These are phyloP conservation scores for Muschampia staudingeri DNA, from an alignment of 2,888 invertebrate genomes.

Conservation along the genomic window DNA sequence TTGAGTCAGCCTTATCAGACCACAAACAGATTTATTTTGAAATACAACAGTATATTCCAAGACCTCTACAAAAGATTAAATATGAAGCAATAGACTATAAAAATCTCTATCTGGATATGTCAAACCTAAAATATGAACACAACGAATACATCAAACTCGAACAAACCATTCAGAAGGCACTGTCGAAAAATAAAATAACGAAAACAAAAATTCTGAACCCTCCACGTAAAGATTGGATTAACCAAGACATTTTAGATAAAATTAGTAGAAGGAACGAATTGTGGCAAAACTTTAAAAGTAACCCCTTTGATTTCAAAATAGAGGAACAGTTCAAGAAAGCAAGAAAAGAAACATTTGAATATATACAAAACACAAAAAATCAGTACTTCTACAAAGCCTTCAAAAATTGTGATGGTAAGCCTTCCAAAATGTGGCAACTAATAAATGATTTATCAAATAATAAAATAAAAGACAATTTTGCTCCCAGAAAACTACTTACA, in stretches of 20 bases:
- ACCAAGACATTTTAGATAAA: background rate
- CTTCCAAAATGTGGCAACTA: background rate
- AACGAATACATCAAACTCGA: background rate
- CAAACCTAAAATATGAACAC: background rate
- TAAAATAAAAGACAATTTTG: slow-evolving; percentile 8
- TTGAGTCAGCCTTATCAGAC: too few relatives aligned
- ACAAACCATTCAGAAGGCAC: background rate
- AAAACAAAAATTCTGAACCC: background rate
- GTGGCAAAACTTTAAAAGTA: background rate
- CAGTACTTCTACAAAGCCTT: background rate
- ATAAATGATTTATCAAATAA: background rate
- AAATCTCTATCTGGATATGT: background rate
- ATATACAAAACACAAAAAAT: background rate
- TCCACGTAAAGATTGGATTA: background rate
- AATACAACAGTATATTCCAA: background rate
- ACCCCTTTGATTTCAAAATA: background rate
- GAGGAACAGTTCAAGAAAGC: background rate
- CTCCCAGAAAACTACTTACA: slow-evolving; percentile 1
- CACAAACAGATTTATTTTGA: background rate
- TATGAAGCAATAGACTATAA: background rate
- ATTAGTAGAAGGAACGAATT: background rate
- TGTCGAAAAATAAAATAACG: background rate
- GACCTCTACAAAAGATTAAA: background rate
- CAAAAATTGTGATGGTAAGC: background rate
- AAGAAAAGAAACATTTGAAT: background rate